Percentiles rank a stretch among this genome's conserved stretches.
Conservation (phyloP, 2,888 invertebrate genomes). For the Odontocerum albicorne region DNA sequence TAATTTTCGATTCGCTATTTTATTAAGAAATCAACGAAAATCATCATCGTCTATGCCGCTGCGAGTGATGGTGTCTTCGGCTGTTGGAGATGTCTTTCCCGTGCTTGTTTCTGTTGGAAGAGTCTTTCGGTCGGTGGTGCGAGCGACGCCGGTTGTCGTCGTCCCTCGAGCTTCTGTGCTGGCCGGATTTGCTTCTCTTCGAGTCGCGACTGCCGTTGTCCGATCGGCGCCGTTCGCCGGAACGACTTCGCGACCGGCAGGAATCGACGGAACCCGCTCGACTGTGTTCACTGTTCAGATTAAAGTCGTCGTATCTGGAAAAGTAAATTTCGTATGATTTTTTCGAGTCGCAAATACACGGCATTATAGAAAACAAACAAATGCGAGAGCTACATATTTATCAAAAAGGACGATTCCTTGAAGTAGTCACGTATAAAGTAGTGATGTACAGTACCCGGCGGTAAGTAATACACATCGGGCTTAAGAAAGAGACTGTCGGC, state of each 20-base stretch:
- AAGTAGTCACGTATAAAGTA: too few relatives aligned
- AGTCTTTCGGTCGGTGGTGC: background rate
- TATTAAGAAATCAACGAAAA: too few relatives aligned
- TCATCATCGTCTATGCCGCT: slow-evolving; percentile 16
- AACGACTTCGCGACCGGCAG: slow-evolving; percentile 18
- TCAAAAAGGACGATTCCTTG: background rate
- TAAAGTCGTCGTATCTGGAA: slow-evolving; percentile 56
- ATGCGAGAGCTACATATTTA: background rate
- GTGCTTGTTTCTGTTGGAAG: background rate
- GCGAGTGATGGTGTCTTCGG: slow-evolving; percentile 6
- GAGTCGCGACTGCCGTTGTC: background rate
- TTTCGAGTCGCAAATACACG: background rate
- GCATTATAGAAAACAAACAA: too few relatives aligned
- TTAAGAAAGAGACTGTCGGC: too few relatives aligned
- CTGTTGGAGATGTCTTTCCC: background rate
- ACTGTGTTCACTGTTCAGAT: slow-evolving; percentile 50
- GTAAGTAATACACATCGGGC: too few relatives aligned
- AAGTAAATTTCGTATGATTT: background rate
- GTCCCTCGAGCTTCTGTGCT: slow-evolving; percentile 4
- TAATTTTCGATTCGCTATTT: too few relatives aligned
- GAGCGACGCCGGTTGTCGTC: slow-evolving; percentile 13
- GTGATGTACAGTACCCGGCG: too few relatives aligned
- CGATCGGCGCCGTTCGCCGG: background rate
- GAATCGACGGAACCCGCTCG: slow-evolving; percentile 20
- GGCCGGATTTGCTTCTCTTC: background rate